These are phyloP conservation scores for Glyptemys insculpta DNA, from an alignment of 2,797 vertebrate species.

Conservation along the genomic window DNA sequence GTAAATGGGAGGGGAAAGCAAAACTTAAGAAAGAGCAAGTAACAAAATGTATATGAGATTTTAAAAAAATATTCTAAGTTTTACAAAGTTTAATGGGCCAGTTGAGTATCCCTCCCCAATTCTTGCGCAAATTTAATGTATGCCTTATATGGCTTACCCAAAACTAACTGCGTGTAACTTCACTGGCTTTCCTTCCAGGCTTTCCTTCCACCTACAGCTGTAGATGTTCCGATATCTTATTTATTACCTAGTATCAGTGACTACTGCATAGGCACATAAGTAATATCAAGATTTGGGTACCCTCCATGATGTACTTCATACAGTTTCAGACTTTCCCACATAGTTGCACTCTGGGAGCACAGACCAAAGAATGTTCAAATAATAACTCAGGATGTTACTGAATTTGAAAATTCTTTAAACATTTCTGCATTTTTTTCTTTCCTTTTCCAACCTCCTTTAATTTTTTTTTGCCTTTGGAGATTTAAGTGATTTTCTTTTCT, in stretches of 20 bases:
- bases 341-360: neutral
- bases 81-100: neutral
- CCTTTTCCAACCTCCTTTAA: neutral
- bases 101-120: neutral
- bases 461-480: neutral
- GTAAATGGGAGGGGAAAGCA: neutral
- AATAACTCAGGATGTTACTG: neutral
- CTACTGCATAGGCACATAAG: neutral
- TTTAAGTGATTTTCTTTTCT: constrained; percentile 15
- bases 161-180: neutral
- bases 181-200: neutral
- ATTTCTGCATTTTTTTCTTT: neutral
- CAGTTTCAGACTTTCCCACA: neutral
- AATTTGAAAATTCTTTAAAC: neutral
- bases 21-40: neutral
- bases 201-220: neutral
- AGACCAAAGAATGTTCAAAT: neutral
- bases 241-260: neutral
- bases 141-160: neutral
- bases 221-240: neutral
- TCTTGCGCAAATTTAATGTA: neutral
- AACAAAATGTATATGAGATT: neutral
- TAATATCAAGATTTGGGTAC: neutral
- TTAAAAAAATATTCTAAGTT: neutral
- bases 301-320: neutral